Evolutionary conservation across 2,113 vertebrate genomes (phyloP), one percentile per base, ranked within the genome.

Genomic region (Cynopterus brachyotis): DNA sequence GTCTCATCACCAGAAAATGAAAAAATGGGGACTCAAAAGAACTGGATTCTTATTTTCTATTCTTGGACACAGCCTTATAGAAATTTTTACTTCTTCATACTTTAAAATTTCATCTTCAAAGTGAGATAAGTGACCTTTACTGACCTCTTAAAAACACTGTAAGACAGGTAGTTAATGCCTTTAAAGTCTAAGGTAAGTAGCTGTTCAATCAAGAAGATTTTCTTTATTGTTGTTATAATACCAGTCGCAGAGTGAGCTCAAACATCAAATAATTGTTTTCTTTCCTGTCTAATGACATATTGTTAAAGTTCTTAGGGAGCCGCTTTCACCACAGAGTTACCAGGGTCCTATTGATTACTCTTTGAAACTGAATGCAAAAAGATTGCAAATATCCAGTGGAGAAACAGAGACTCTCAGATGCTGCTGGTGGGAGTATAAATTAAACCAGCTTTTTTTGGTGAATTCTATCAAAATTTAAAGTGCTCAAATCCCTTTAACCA

Each of bases 261-360:
- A n/a, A n/a, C 80, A 91, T 86, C 78, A 97, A 97, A 95, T 94
- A 94, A 92, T 96, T 98, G 88, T 97, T 97, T 97, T 97, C 97
- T 97, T 97, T 94, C 4, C 0, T 78, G 76, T 97, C 84, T 97
- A 94, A 96, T 97, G 97, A 97, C 95, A 97, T 87, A 97, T 97
- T 97, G 94, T 96, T 97, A 96, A 86, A 93, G 59, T 82, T 96
- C 83, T 95, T 50, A 80, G 94, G 96, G 95, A 95, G 80, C 94
- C 92, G 95, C 94, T 96, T 94, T 87, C 42, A 89, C 85, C 80
- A 86, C 84, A 66, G 84, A 95, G 76, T 92, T 96, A 96, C 94
- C 32, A 28, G 94, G 94, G 83, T 66, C 91, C 89, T 96, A 90
- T 92, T 96, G 96, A 98, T 96, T 94, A 62, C 66, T 87, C 92